A percentile compares a stretch with the other conserved stretches of the same genome.
Evolutionary conservation across 2,797 vertebrate species (phyloP).

Genomic region (Hozukius guyotensis): DNA sequence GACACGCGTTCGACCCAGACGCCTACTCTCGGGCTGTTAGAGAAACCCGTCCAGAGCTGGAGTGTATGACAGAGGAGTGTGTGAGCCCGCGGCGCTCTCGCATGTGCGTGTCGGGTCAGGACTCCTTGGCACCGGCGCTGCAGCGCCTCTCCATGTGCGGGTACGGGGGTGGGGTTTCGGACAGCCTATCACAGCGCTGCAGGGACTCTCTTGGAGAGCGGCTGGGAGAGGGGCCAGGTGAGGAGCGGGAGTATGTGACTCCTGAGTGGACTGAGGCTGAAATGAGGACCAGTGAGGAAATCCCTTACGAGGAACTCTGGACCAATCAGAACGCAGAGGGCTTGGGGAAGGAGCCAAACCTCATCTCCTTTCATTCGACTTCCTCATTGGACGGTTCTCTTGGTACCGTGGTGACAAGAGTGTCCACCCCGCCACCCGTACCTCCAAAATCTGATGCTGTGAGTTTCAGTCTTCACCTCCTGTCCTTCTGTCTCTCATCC

Average conservation of each 20-base stretch:
- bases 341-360: constrained; percentile 85
- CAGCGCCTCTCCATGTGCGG: constrained; percentile 87
- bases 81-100: constrained; percentile 89
- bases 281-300: constrained; percentile 88
- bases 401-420: constrained; percentile 80
- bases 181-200: constrained; percentile 76
- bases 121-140: constrained; percentile 84
- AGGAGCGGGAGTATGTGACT: constrained; percentile 91
- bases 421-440: constrained; percentile 88
- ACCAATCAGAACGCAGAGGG: constrained; percentile 85
- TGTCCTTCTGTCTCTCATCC: constrained; percentile 14
- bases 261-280: constrained; percentile 91
- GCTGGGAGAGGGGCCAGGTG: constrained; percentile 77
- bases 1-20: constrained; percentile 92
- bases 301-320: constrained; percentile 98
- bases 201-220: constrained; percentile 80
- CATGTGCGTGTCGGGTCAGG: constrained; percentile 84
- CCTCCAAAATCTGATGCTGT: constrained; percentile 99
- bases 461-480: constrained; percentile 73
- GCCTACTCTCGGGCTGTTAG: constrained; percentile 94
- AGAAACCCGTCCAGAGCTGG: constrained; percentile 90
- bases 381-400: constrained; percentile 80
- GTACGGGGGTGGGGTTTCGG: constrained; percentile 76
- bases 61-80: constrained; percentile 87
- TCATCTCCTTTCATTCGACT: constrained; percentile 86